Conservation (phyloP, 2,113 vertebrate genomes). For the Hymenochirus boettgeri region DNA sequence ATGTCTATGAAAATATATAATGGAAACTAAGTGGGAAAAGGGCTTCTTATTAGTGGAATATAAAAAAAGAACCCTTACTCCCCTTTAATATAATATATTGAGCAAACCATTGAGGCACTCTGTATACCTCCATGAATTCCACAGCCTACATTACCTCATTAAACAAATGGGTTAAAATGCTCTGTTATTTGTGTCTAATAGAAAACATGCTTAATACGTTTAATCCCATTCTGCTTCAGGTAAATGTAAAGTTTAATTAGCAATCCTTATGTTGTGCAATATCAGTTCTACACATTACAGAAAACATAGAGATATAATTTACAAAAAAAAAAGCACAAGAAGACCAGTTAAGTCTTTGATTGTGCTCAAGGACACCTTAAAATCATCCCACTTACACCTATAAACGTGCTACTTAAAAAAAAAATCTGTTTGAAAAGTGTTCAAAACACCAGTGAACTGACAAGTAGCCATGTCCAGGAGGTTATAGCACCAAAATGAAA, state of each 20-base stretch:
- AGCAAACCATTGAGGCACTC: too few species aligned
- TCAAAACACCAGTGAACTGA: constrained; percentile 9
- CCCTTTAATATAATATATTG: too few species aligned
- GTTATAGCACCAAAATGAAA: constrained; percentile 19
- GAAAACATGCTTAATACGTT: neutral
- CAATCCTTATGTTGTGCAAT: neutral
- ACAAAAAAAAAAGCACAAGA: constrained; percentile 7
- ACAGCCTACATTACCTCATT: too few species aligned
- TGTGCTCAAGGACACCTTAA: neutral
- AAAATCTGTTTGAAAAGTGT: constrained; percentile 10
- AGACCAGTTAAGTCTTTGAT: neutral
- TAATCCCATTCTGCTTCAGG: neutral
- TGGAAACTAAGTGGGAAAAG: too few species aligned
- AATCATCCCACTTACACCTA: constrained; percentile 3
- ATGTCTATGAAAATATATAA: too few species aligned
- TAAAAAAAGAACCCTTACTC: too few species aligned
- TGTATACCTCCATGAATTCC: too few species aligned
- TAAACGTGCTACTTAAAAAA: constrained; percentile 1
- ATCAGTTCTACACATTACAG: constrained; percentile 3
- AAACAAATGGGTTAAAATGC: neutral
- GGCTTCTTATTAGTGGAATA: too few species aligned
- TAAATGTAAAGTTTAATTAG: constrained; percentile 1
- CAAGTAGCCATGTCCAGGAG: constrained; percentile 10
- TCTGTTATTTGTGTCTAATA: neutral
- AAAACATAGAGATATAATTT: neutral